Conservation (phyloP, 2,797 vertebrate genomes). For the Siniperca undulata region DNA sequence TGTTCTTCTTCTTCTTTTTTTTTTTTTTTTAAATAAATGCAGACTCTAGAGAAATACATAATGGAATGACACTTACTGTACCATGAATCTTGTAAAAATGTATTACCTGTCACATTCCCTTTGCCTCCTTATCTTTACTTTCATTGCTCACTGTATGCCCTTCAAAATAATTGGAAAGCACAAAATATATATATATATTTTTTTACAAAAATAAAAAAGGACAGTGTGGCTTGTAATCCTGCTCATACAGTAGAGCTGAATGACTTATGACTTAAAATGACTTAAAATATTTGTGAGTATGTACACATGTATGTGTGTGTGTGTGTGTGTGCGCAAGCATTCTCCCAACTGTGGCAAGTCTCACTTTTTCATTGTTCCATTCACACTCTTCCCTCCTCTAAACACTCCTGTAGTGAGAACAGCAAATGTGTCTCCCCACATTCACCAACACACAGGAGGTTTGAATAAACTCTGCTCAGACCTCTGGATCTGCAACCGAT, state of each 20-base stretch:
- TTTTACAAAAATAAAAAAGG: background rate
- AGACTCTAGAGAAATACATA: background rate
- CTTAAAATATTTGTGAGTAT: background rate
- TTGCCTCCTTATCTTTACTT: background rate
- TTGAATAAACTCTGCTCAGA: too few relatives aligned
- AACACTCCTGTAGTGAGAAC: background rate
- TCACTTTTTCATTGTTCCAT: slow-evolving; percentile 11
- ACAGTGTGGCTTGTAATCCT: background rate
- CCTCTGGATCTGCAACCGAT: too few relatives aligned
- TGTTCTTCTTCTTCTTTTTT: background rate
- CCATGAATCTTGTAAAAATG: background rate
- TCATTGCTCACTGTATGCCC: background rate
- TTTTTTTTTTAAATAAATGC: background rate
- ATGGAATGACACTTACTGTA: background rate
- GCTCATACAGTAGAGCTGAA: background rate
- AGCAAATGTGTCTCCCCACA: too few relatives aligned
- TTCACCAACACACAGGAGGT: too few relatives aligned
- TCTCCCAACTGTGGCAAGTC: background rate
- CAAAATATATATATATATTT: too few relatives aligned
- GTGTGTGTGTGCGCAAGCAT: slow-evolving; percentile 4
- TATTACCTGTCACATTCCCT: background rate
- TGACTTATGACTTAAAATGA: too few relatives aligned
- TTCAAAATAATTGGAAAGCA: background rate
- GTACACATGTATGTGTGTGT: background rate
- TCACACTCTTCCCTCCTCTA: background rate